A percentile compares a stretch with the other conserved stretches of the same genome.
Evolutionary conservation across 2,113 vertebrate genomes (phyloP).

Genomic region (Campylomormyrus numenius): DNA sequence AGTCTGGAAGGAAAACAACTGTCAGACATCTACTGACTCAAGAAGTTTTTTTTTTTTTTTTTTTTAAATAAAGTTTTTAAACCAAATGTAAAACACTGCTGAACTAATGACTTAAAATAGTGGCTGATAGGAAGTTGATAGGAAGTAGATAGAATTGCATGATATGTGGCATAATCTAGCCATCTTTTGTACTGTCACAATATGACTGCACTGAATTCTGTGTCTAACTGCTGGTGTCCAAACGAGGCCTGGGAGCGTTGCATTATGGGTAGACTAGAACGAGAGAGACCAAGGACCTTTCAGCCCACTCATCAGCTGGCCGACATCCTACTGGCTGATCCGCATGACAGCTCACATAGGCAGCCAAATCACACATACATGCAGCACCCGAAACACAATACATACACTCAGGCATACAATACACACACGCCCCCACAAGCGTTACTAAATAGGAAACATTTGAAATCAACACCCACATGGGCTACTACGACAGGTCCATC

Average conservation of each 20-base stretch:
- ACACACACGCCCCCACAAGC: background rate
- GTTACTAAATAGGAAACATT: background rate
- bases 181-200: background rate
- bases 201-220: background rate
- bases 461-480: background rate
- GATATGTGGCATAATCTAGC: background rate
- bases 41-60: background rate
- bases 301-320: conserved; percentile 47
- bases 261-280: conserved; percentile 52
- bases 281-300: conserved; percentile 46
- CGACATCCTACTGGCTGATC: background rate
- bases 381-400: background rate
- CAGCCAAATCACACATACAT: background rate
- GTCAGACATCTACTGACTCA: background rate
- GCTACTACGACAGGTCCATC: background rate
- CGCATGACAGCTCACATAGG: background rate
- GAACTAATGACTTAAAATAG: background rate
- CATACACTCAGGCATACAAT: background rate
- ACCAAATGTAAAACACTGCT: background rate
- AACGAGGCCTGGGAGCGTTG: background rate
- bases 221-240: background rate
- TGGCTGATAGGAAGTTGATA: background rate
- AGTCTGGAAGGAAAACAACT: background rate
- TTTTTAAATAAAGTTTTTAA: background rate
- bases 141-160: background rate